phyloP scores from a whole-genome alignment of 2,113 vertebrate species.

The Centropristis striata region DNA sequence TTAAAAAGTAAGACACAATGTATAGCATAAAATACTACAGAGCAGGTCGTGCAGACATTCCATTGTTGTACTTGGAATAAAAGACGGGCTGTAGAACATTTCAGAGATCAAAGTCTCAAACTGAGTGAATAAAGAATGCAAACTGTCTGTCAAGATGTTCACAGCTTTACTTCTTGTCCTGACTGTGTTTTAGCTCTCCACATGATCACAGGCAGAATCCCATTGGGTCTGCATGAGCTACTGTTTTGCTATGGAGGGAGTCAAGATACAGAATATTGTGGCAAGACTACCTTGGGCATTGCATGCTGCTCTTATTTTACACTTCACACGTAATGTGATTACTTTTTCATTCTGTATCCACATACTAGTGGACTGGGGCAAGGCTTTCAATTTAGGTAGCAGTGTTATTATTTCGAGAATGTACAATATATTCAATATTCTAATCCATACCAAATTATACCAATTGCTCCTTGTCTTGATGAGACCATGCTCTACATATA shows the following conservation, averaged over 20 bases:
- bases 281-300: background rate
- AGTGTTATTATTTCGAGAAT: background rate
- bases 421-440: no score
- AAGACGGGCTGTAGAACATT: background rate
- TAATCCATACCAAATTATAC: background rate
- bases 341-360: background rate
- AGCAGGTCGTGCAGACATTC: background rate
- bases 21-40: no score
- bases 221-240: background rate
- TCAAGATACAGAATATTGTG: background rate
- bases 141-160: background rate
- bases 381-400: background rate
- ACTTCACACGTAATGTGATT: background rate
- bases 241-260: background rate
- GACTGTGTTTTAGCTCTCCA: background rate
- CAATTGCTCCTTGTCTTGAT: background rate
- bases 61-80: background rate
- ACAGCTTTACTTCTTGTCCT: background rate
- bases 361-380: background rate
- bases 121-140: background rate
- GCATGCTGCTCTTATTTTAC: background rate
- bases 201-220: background rate
- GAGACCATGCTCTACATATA: background rate
- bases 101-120: background rate
- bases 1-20: background rate